Conservation (phyloP, 1,140 invertebrate species). For the Telenomus remus region DNA sequence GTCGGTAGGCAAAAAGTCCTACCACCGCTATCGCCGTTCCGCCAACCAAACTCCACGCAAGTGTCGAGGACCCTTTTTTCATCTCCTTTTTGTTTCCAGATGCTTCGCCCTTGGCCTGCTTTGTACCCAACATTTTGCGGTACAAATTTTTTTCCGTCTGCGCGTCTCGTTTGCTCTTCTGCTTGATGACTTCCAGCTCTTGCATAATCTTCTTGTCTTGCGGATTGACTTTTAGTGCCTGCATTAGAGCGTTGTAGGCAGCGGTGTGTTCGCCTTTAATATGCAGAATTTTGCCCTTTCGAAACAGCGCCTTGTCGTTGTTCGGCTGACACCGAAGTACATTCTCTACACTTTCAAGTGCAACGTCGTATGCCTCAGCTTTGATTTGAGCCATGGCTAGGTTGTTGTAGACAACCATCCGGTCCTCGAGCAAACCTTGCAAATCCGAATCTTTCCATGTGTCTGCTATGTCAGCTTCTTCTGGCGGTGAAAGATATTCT, state of each 20-base stretch:
- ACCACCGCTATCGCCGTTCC: conserved; percentile 65
- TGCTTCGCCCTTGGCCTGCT: conserved; percentile 33
- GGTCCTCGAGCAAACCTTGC: conserved; percentile 82
- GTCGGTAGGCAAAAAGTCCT: conserved; percentile 68
- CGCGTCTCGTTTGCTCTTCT: conserved; percentile 77
- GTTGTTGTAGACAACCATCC: conserved; percentile 91
- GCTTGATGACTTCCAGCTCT: conserved; percentile 78
- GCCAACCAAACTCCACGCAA: conserved; percentile 69
- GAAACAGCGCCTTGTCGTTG: conserved; percentile 92
- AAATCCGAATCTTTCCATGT: conserved; percentile 76
- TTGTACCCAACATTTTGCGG: conserved; percentile 80
- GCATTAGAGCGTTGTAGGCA: conserved; percentile 78
- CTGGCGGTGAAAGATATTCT: conserved; percentile 85
- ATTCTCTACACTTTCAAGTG: conserved; percentile 85
- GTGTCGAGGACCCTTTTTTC: conserved; percentile 39
- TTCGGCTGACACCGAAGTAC: conserved; percentile 88
- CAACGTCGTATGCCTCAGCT: conserved; percentile 87
- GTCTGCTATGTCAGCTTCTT: conserved; percentile 67
- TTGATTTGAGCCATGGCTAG: conserved; percentile 92
- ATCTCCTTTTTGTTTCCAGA: conserved; percentile 44
- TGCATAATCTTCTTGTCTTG: conserved; percentile 77
- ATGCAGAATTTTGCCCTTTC: conserved; percentile 84
- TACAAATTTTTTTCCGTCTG: conserved; percentile 79
- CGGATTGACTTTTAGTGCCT: conserved; percentile 78
- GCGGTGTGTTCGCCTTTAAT: conserved; percentile 78